phyloP scores from a whole-genome alignment of 2,113 vertebrate species.

The Aix galericulata region DNA sequence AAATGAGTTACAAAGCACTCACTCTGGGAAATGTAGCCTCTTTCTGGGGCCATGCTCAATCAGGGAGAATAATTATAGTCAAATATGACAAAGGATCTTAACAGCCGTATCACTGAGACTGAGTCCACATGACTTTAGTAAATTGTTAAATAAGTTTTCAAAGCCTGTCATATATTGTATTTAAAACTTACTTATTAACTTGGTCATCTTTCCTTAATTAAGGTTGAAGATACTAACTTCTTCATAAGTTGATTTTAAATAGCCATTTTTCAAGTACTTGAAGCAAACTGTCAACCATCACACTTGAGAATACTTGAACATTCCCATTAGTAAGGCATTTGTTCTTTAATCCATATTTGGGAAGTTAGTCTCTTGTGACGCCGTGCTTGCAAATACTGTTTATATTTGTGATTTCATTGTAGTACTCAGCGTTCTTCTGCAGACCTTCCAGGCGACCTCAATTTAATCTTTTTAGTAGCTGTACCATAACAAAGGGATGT shows the following conservation, averaged over 20 bases:
- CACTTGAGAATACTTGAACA: not conserved
- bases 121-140: not conserved
- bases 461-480: slow-evolving; percentile 16
- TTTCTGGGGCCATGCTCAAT: not conserved
- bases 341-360: slow-evolving; percentile 5
- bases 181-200: not conserved
- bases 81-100: not conserved
- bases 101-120: not conserved
- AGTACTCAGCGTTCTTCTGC: not conserved
- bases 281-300: not conserved
- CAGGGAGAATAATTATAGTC: not conserved
- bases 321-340: not conserved
- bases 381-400: not conserved
- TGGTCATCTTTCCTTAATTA: not conserved
- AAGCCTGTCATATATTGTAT: not conserved
- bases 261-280: not conserved
- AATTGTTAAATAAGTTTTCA: not conserved
- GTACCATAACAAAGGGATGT: not conserved
- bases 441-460: not conserved
- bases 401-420: slow-evolving; percentile 5
- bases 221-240: not conserved
- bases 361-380: not conserved
- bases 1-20: not conserved
- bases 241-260: not conserved
- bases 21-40: not conserved